Evolutionary conservation across 1,140 invertebrate species (phyloP).

Genomic region (Plectrocnemia conspersa): DNA sequence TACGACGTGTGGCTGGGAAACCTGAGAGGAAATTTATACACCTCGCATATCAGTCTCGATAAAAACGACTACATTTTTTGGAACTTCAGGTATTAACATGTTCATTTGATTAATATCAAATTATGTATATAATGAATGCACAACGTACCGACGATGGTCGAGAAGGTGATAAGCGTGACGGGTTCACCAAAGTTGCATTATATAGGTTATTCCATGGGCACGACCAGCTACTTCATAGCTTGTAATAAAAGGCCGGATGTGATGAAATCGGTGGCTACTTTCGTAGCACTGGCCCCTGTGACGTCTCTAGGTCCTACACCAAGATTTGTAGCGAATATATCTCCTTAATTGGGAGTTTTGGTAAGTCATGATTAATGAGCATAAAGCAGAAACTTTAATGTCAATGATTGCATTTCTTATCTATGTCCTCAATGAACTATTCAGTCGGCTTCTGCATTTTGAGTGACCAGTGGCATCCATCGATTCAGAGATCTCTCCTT

Average conservation of each 20-base stretch:
- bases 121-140: no score
- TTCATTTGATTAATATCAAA: no score
- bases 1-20: constrained; percentile 78
- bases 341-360: not conserved
- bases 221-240: constrained; percentile 59
- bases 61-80: constrained; percentile 48
- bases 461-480: no score
- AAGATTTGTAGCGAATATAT: not conserved
- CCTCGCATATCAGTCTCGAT: constrained; percentile 56
- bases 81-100: constrained; percentile 52
- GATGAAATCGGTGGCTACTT: constrained; percentile 51
- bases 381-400: no score
- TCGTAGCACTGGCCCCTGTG: constrained; percentile 42
- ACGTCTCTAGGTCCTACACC: constrained; percentile 35
- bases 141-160: constrained; percentile 66
- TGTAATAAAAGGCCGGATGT: constrained; percentile 53
- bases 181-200: constrained; percentile 52
- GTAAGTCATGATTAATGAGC: constrained; percentile 6
- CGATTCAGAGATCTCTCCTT: no score
- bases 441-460: no score
- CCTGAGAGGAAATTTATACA: constrained; percentile 59
- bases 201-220: constrained; percentile 58
- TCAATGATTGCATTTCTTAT: no score
- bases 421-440: no score
- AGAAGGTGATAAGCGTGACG: constrained; percentile 57